Conservation (phyloP, 2,888 invertebrate species). For the Pristionchus mayeri region DNA sequence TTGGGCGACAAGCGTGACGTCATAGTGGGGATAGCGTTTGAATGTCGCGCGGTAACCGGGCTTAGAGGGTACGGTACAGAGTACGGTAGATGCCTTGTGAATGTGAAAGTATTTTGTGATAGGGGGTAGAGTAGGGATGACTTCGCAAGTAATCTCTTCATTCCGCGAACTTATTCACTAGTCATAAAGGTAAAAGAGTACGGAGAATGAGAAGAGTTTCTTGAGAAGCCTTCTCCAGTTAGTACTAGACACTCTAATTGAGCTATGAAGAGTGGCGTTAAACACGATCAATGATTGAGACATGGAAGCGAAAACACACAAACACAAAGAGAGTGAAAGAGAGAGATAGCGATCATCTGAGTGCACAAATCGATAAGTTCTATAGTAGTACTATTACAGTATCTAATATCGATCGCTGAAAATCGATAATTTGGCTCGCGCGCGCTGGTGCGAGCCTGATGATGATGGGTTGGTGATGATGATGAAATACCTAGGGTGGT, state of each 20-base stretch:
- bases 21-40: background rate
- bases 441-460: background rate
- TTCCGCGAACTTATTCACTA: no score
- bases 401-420: background rate
- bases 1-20: background rate
- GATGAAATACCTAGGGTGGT: constrained; percentile 91
- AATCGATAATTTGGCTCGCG: background rate
- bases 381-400: background rate
- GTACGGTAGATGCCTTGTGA: background rate
- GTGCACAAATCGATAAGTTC: constrained; percentile 1
- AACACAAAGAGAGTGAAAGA: constrained; percentile 7
- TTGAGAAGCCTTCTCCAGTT: no score
- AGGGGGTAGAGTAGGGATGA: background rate
- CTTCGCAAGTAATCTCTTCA: no score
- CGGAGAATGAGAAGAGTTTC: no score
- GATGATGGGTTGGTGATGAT: background rate
- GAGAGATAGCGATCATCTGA: background rate
- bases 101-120: constrained; percentile 43
- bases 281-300: background rate
- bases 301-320: background rate
- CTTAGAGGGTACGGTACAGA: background rate
- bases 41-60: constrained; percentile 4
- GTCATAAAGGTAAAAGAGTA: background rate
- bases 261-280: no score
- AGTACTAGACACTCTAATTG: no score